A percentile compares a stretch with the other conserved stretches of the same genome.
Conservation (phyloP, 2,113 vertebrate genomes). For the Xiphophorus couchianus region DNA sequence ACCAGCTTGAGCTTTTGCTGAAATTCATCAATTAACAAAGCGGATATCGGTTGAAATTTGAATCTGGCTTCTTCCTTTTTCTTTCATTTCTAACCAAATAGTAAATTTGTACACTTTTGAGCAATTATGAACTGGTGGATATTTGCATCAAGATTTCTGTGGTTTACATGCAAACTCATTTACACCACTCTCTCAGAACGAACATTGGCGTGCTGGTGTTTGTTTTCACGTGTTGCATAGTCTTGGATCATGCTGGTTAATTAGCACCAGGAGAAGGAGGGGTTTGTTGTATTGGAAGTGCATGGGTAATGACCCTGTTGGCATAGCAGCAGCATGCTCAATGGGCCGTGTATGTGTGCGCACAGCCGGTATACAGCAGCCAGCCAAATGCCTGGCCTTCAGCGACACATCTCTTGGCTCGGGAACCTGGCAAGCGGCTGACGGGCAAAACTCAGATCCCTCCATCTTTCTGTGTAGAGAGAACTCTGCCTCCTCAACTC, state of each 20-base stretch:
- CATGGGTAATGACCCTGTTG: slow-evolving; percentile 81
- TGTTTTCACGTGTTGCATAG: slow-evolving; percentile 51
- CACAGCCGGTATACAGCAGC: slow-evolving; percentile 57
- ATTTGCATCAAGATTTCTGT: background rate
- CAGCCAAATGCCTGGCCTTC: slow-evolving; percentile 72
- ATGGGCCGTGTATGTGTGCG: slow-evolving; percentile 71
- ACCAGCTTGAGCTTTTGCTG: background rate
- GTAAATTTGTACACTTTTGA: background rate
- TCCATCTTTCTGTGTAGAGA: slow-evolving; percentile 9
- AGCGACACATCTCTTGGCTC: slow-evolving; percentile 68
- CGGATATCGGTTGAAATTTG: background rate
- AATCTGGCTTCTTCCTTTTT: background rate
- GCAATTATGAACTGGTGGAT: background rate
- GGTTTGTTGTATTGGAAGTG: slow-evolving; percentile 76
- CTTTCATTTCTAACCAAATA: background rate
- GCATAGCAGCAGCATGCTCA: slow-evolving; percentile 80
- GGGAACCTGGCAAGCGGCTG: slow-evolving; percentile 36
- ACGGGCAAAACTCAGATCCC: slow-evolving; percentile 22
- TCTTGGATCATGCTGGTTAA: slow-evolving; percentile 70
- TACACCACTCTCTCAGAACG: slow-evolving; percentile 19
- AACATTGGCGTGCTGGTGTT: slow-evolving; percentile 40
- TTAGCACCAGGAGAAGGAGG: slow-evolving; percentile 73
- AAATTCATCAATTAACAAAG: background rate
- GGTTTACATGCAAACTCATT: slow-evolving; percentile 15
- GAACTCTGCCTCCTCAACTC: background rate